Conservation (phyloP, 2,888 invertebrate genomes). For the Diadegma fenestrale region DNA sequence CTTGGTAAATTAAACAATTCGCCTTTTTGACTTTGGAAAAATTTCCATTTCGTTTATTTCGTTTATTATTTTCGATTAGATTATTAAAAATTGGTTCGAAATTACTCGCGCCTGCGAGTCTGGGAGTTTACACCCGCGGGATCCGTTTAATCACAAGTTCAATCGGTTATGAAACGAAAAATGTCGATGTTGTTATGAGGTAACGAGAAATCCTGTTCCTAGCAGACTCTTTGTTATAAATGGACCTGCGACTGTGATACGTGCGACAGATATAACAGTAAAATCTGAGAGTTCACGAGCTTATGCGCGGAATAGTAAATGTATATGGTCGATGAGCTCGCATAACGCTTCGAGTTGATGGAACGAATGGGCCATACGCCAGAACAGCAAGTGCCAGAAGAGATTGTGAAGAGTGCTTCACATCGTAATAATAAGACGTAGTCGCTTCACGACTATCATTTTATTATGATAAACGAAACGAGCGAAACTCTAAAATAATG, state of each 20-base stretch:
- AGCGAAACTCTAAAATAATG: background rate
- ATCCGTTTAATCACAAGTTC: too few relatives aligned
- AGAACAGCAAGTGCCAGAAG: slow-evolving; percentile 42
- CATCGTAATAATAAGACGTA: slow-evolving; percentile 12
- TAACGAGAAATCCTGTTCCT: slow-evolving; percentile 1
- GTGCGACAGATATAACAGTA: slow-evolving; percentile 77
- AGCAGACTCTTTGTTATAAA: slow-evolving; percentile 12
- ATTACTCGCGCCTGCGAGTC: too few relatives aligned
- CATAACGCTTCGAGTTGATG: slow-evolving; percentile 42
- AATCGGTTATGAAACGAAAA: too few relatives aligned
- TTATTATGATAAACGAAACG: slow-evolving; percentile 20
- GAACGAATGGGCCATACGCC: slow-evolving; percentile 54
- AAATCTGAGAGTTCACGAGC: slow-evolving; percentile 75
- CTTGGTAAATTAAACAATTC: too few relatives aligned
- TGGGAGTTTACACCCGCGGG: too few relatives aligned
- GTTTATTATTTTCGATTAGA: too few relatives aligned
- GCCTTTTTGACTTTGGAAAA: too few relatives aligned
- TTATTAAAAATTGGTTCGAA: too few relatives aligned
- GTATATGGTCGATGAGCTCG: slow-evolving; percentile 22
- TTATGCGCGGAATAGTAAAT: slow-evolving; percentile 8
- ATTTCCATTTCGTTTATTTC: too few relatives aligned
- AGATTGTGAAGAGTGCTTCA: slow-evolving; percentile 20
- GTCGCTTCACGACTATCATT: background rate
- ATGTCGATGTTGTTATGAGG: background rate
- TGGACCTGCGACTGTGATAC: slow-evolving; percentile 66